Evolutionary conservation across 2,797 vertebrate species (phyloP).

Genomic region (Chlorospingus flavigularis): DNA sequence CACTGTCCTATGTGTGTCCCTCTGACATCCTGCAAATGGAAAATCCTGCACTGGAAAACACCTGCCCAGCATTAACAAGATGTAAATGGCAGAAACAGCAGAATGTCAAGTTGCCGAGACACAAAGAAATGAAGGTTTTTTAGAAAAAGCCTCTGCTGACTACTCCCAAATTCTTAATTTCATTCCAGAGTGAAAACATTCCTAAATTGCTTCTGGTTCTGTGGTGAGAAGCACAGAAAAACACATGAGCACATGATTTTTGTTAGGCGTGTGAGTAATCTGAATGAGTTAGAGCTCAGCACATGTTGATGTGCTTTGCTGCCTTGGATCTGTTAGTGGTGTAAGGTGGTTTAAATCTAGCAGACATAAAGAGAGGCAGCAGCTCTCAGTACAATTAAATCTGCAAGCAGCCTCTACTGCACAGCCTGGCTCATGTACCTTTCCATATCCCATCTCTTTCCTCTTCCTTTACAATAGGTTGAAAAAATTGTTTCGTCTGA

Average conservation of each 20-base stretch:
- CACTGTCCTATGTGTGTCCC: slow-evolving; percentile 69
- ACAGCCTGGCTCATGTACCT: background rate
- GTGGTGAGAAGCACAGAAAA: slow-evolving; percentile 16
- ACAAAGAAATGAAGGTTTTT: slow-evolving; percentile 56
- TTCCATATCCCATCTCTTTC: background rate
- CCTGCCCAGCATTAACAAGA: slow-evolving; percentile 76
- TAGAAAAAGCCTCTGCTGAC: slow-evolving; percentile 45
- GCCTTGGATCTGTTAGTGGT: background rate
- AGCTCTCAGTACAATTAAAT: slow-evolving; percentile 34
- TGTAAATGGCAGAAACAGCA: slow-evolving; percentile 72
- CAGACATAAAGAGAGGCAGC: slow-evolving; percentile 35
- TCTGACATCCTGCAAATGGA: slow-evolving; percentile 78
- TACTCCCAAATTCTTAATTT: slow-evolving; percentile 63
- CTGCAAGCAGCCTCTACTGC: background rate
- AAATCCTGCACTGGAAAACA: slow-evolving; percentile 73
- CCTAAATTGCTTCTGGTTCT: slow-evolving; percentile 37
- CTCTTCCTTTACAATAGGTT: background rate
- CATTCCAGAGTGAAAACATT: slow-evolving; percentile 56
- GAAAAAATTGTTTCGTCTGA: background rate
- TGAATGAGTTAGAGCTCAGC: slow-evolving; percentile 18
- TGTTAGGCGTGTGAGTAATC: slow-evolving; percentile 14
- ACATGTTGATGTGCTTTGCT: slow-evolving; percentile 38
- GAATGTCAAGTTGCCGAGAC: slow-evolving; percentile 61
- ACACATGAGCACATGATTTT: background rate
- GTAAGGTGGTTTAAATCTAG: slow-evolving; percentile 42